phyloP scores from a whole-genome alignment of 2,113 vertebrate genomes.

The Sebastes schlegelii region DNA sequence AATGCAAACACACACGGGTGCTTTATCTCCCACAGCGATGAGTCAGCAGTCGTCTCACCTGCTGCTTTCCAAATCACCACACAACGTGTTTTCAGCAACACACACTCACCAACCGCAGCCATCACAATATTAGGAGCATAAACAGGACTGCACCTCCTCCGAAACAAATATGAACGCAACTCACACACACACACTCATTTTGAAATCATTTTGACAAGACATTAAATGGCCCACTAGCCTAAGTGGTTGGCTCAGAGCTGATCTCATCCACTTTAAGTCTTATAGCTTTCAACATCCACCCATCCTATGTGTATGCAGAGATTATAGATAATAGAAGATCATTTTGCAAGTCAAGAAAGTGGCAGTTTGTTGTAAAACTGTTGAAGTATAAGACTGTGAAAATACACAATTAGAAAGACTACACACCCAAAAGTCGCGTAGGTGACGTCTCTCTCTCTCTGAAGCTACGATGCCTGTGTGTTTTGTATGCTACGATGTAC shows the following conservation, averaged over 20 bases:
- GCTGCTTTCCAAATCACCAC: conserved; percentile 71
- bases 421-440: no score
- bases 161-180: not conserved
- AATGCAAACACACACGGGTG: conserved; percentile 46
- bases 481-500: no score
- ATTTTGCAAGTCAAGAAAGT: no score
- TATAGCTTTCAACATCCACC: conserved; percentile 12
- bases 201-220: conserved; percentile 28
- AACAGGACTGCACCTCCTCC: conserved; percentile 1
- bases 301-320: not conserved
- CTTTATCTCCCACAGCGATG: conserved; percentile 70
- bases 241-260: conserved; percentile 40
- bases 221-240: conserved; percentile 33
- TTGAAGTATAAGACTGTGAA: no score
- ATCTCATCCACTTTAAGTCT: conserved; percentile 26
- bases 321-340: not conserved
- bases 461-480: no score
- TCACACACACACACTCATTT: conserved; percentile 14
- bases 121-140: conserved; percentile 8
- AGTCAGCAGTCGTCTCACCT: conserved; percentile 76
- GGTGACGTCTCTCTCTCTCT: no score
- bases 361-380: no score
- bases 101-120: not conserved
- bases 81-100: not conserved
- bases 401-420: no score